Base-by-base conservation (phyloP, 2,797 vertebrate species). In the Telmatherina bonti region DNA sequence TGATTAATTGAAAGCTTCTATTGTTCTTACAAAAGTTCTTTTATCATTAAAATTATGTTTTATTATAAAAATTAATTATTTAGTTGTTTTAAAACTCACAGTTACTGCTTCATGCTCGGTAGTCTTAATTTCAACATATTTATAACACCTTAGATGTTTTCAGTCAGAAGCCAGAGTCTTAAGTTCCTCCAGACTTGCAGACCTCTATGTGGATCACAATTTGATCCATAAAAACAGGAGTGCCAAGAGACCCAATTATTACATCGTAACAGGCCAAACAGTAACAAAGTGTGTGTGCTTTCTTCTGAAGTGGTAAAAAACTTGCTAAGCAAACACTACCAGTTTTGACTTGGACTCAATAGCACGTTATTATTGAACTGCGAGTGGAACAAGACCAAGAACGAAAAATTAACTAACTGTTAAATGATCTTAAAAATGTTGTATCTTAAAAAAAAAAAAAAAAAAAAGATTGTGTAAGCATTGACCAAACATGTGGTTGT, bases 151-250 rank as follows among this genome's bases (percentile, higher is more conserved):
- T 6, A 58, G 36, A 61, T 56, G 72, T 77, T 82, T 79, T 74
- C 62, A 75, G 36, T 66, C 67, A 45, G 43, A 43, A 72, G 69
- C 76, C 67, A 84, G 62, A 65, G 58, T 52, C 27, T 58, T 86
- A 80, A 84, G 62, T 70, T 67, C 58, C 74, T 83, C 79, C 83
- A 86, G 82, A 74, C 60, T 26, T 30, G 36, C 58, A 72, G 26
- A 76, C 83, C 45, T 55, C 43, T 63, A 54, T 66, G 85, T 85
- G 67, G 72, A 71, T 81, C 20, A 59, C 61, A 57, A 64, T 76
- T 71, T 71, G 62, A 86, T 66, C 60, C 74, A 75, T 79, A 60
- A 74, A 29, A 53, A n/a, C 58, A 67, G 49, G 36, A 26, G 51
- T 61, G 67, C 69, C 76, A 76, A 70, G 58, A 69, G 2, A 53